phyloP scores from a whole-genome alignment of 1,140 invertebrate genomes.

The Microplitis mediator region DNA sequence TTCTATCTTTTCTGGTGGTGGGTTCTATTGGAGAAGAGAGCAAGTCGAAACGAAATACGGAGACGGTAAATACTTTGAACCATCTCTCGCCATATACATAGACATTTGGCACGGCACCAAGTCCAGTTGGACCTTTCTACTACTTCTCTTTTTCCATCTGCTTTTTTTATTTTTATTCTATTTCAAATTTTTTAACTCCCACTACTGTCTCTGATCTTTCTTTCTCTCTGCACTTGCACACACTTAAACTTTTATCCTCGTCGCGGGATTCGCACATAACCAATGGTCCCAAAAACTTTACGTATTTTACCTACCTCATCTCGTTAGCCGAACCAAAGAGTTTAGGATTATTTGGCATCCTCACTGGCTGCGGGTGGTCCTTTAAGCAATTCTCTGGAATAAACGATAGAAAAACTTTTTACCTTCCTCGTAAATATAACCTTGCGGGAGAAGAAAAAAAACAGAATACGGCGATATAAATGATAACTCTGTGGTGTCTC shows the following conservation, averaged over 20 bases:
- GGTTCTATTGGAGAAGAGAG: background rate
- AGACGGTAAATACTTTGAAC: conserved; percentile 23
- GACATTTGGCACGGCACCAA: conserved; percentile 21
- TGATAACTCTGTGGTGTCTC: background rate
- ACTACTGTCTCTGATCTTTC: background rate
- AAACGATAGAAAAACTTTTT: background rate
- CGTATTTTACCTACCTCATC: conserved; percentile 12
- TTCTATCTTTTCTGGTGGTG: background rate
- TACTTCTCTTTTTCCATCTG: background rate
- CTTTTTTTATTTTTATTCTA: background rate
- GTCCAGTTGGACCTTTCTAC: conserved; percentile 1
- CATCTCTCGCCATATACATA: conserved; percentile 14
- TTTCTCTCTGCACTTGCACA: background rate
- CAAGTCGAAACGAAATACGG: conserved; percentile 1
- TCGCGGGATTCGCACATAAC: background rate
- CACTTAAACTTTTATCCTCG: background rate
- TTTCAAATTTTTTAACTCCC: background rate
- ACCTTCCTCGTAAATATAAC: background rate
- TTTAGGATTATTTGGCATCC: conserved; percentile 14
- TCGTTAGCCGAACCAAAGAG: conserved; percentile 13
- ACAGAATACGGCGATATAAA: background rate
- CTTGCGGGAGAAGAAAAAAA: background rate
- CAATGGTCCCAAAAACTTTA: background rate
- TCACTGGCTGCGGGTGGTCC: background rate
- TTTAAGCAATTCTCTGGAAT: background rate